phyloP scores from a whole-genome alignment of 2,113 vertebrate genomes.

The Marcusenius ussheri region DNA sequence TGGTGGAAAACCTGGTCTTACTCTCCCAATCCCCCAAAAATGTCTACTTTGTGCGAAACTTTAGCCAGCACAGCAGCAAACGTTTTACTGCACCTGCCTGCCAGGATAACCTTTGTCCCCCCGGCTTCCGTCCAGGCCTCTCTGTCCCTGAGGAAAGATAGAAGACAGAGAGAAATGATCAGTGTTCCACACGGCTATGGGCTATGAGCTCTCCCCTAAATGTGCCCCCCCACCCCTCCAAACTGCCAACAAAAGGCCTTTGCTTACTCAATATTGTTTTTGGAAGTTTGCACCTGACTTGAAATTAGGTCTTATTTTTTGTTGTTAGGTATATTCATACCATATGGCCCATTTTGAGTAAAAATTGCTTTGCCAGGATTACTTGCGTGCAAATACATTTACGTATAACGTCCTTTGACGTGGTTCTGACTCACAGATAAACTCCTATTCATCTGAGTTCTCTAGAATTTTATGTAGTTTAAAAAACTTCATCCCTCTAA shows the following conservation, averaged over 20 bases:
- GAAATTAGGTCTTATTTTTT: conserved; percentile 24
- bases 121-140: conserved; percentile 80
- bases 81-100: conserved; percentile 99
- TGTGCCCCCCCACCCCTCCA: neutral
- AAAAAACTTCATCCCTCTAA: conserved; percentile 11
- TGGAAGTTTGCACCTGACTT: conserved; percentile 26
- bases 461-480: conserved; percentile 40
- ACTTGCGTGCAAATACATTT: conserved; percentile 50
- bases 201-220: neutral
- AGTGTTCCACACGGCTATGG: neutral
- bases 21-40: conserved; percentile 49
- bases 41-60: conserved; percentile 52
- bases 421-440: conserved; percentile 45
- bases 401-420: conserved; percentile 70
- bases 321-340: conserved; percentile 34
- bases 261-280: conserved; percentile 29
- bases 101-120: conserved; percentile 99
- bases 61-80: conserved; percentile 70
- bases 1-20: neutral
- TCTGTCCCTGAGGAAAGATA: conserved; percentile 69
- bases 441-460: conserved; percentile 56
- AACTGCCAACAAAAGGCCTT: conserved; percentile 34
- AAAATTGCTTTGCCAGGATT: conserved; percentile 56
- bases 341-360: conserved; percentile 64
- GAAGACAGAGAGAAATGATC: conserved; percentile 12